phyloP scores from a whole-genome alignment of 2,888 invertebrate genomes.

The Volucella inanis region DNA sequence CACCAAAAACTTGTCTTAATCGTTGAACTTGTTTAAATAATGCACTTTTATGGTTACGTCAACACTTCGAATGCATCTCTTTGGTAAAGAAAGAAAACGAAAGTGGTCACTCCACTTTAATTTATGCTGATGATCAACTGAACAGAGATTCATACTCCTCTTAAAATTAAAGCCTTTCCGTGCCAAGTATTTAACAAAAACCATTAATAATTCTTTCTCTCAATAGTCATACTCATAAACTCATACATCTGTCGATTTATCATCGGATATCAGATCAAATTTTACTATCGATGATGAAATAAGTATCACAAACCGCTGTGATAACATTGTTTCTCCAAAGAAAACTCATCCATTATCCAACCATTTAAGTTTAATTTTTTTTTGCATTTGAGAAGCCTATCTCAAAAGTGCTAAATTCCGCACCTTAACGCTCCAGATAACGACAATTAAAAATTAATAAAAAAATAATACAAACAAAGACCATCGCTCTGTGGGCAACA shows the following conservation, averaged over 20 bases:
- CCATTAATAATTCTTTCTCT: not conserved
- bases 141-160: not conserved
- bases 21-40: not conserved
- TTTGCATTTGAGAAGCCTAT: no score
- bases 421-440: conserved; percentile 49
- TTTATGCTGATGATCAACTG: not conserved
- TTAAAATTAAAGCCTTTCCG: not conserved
- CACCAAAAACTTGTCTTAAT: not conserved
- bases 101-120: conserved; percentile 31
- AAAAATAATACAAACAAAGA: conserved; percentile 17
- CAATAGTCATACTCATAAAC: not conserved
- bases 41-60: conserved; percentile 23
- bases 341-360: conserved; percentile 25
- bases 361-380: conserved; percentile 6
- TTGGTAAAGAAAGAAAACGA: conserved; percentile 19
- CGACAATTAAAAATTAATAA: not conserved
- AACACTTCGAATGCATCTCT: conserved; percentile 3
- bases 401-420: conserved; percentile 43
- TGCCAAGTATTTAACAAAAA: not conserved
- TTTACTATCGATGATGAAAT: conserved; percentile 37
- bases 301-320: not conserved
- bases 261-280: conserved; percentile 39
- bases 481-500: not conserved
- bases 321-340: conserved; percentile 9
- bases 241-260: not conserved